Evolutionary conservation across 2,113 vertebrate genomes (phyloP), one percentile per base, ranked within the genome.

Genomic region (Lipophrys pholis): DNA sequence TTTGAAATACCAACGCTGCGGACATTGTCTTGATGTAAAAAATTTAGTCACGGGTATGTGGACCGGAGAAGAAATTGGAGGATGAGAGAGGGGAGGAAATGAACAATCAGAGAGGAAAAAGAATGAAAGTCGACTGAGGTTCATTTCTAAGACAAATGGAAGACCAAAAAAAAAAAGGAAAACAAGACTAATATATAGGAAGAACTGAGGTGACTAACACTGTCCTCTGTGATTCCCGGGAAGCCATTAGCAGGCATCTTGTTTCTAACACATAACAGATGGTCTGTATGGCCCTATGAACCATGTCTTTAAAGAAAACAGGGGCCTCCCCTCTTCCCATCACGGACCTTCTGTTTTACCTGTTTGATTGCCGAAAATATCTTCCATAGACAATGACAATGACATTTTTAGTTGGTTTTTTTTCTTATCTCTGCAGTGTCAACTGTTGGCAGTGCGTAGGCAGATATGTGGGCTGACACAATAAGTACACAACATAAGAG

Each of bases 191-290:
- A 48, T 1, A 41, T 48, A 53, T 30, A 0, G 10, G 15, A 40
- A 50, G 48, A 59, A 45, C 6, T 45, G 43, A 12, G 77, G 73
- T 79, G 17, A 57, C 61, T 87, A 83, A 78, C 80, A 85, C 66
- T 67, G 51, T 88, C 76, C 69, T 64, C 21, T 30, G 40, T 38
- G 83, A 86, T 82, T 89, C 85, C 78, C 77, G 40, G 49, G 72
- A 88, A 91, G 85, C 79, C 84, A 90, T 83, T 67, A 69, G 62
- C 51, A 89, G 84, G 81, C 85, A 84, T 91, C 79, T 90, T 86
- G 76, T 88, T 89, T 79, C 85, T 92, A 93, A 93, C 82, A 73
- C 71, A 49, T 66, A 89, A 73, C 91, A 93, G 91, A 93, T 91
- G 91, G 78, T 46, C 45, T 21, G 65, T 54, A 63, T 69, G 55